These are phyloP conservation scores for Hyposoter didymator DNA, from an alignment of 2,888 invertebrate species.

Conservation along the genomic window DNA sequence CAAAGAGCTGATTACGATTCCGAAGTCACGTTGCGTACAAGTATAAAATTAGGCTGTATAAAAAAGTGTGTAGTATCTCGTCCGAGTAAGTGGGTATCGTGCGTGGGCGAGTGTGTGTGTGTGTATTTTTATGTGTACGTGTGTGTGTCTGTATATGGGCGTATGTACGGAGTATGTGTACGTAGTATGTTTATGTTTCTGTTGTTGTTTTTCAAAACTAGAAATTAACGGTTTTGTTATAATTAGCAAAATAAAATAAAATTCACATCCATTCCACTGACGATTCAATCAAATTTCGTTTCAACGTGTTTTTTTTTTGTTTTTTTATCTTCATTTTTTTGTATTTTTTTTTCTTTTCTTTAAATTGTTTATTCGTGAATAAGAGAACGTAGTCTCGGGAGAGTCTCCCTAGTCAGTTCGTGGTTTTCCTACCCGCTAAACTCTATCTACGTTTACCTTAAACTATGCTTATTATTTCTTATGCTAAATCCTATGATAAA, in stretches of 20 bases:
- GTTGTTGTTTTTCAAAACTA: constrained; percentile 66
- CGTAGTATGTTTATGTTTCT: constrained; percentile 57
- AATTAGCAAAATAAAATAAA: constrained; percentile 80
- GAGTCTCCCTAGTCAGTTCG: constrained; percentile 77
- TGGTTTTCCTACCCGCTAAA: constrained; percentile 80
- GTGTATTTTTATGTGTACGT: constrained; percentile 49
- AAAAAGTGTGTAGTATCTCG: constrained; percentile 73
- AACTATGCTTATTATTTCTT: constrained; percentile 68
- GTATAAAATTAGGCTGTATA: constrained; percentile 83
- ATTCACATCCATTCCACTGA: constrained; percentile 79
- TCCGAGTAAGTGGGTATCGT: constrained; percentile 41
- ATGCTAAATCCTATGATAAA: constrained; percentile 73
- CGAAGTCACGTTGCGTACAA: constrained; percentile 77
- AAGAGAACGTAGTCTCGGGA: constrained; percentile 83
- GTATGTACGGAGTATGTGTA: constrained; percentile 33
- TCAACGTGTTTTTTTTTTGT: constrained; percentile 46
- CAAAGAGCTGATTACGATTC: constrained; percentile 73
- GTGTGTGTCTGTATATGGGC: constrained; percentile 40
- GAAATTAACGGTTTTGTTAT: constrained; percentile 73
- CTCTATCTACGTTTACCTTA: constrained; percentile 79
- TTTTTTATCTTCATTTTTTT: constrained; percentile 59
- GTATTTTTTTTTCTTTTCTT: constrained; percentile 40
- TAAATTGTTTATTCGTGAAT: constrained; percentile 77
- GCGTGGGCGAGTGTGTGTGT: constrained; percentile 42
- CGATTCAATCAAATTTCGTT: constrained; percentile 74